Percentiles rank a stretch among this genome's conserved stretches.
These are phyloP conservation scores for Crotalus tigris DNA, from an alignment of 2,113 vertebrate genomes.

Conservation along the genomic window DNA sequence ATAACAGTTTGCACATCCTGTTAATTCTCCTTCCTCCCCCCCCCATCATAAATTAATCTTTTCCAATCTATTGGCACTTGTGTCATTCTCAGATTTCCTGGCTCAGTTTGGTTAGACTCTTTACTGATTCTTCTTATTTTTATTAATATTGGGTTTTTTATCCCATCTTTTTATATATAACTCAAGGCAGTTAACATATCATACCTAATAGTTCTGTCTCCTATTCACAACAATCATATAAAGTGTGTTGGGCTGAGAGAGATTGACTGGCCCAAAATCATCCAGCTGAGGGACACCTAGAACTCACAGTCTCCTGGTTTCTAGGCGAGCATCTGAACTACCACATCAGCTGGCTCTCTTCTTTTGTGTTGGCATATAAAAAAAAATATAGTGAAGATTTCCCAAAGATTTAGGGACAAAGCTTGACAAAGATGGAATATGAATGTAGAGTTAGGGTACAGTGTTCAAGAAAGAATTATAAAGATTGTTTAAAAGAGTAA, in stretches of 20 bases:
- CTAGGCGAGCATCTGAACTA: neutral
- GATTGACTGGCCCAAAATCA: neutral
- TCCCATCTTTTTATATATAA: neutral
- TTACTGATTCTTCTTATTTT: neutral
- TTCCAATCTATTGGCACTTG: neutral
- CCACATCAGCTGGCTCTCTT: neutral
- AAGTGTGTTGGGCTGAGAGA: neutral
- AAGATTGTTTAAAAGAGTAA: neutral
- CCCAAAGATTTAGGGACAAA: slow-evolving; percentile 21
- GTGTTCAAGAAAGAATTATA: slow-evolving; percentile 28
- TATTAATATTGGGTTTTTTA: neutral
- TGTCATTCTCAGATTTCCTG: neutral
- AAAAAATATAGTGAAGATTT: slow-evolving; percentile 28
- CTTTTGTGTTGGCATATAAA: slow-evolving; percentile 5
- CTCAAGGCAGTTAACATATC: neutral
- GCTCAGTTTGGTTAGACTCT: neutral
- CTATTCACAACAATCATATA: neutral
- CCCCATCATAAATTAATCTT: neutral
- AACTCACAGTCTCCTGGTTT: neutral
- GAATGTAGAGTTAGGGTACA: slow-evolving; percentile 24
- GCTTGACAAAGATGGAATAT: slow-evolving; percentile 32
- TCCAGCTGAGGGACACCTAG: neutral
- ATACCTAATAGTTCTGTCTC: neutral
- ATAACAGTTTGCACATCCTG: neutral
- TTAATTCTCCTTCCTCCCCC: neutral